phyloP scores from a whole-genome alignment of 2,888 invertebrate species.

The Agrypnus murinus region DNA sequence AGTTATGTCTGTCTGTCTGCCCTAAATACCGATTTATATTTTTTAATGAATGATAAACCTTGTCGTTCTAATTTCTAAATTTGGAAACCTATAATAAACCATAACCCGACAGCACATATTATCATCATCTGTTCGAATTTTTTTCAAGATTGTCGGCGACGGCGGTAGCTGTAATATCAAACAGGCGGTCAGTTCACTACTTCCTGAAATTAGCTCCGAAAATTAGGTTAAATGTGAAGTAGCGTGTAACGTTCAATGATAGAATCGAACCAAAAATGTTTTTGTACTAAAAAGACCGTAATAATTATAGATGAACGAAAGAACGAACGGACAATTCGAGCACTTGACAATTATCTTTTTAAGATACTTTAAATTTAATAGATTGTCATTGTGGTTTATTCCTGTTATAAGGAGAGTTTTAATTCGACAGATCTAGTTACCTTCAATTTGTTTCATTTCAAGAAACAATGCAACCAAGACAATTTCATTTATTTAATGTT shows the following conservation, averaged over 20 bases:
- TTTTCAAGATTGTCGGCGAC: too few relatives aligned
- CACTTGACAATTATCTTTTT: constrained; percentile 7
- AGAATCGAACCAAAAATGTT: constrained; percentile 10
- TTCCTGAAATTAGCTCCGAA: constrained; percentile 28
- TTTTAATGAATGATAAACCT: constrained; percentile 10
- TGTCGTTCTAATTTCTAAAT: constrained; percentile 15
- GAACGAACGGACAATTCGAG: too few relatives aligned
- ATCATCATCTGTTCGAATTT: neutral
- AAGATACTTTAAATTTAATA: constrained; percentile 14
- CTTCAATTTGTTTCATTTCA: neutral
- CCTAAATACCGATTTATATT: constrained; percentile 18
- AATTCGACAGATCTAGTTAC: neutral
- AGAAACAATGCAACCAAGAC: too few relatives aligned
- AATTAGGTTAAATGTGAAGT: constrained; percentile 37
- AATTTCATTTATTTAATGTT: too few relatives aligned
- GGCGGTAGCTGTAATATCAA: too few relatives aligned
- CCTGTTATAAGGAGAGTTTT: neutral
- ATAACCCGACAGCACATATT: neutral
- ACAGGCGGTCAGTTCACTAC: too few relatives aligned
- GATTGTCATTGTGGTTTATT: neutral
- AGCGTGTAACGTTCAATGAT: constrained; percentile 37
- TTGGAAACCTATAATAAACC: neutral
- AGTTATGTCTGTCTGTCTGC: too few relatives aligned
- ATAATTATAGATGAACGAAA: constrained; percentile 17
- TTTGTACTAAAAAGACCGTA: constrained; percentile 19